These are phyloP conservation scores for Porites evermanni DNA, from an alignment of 92 coral and sea anemone species.

Conservation along the genomic window DNA sequence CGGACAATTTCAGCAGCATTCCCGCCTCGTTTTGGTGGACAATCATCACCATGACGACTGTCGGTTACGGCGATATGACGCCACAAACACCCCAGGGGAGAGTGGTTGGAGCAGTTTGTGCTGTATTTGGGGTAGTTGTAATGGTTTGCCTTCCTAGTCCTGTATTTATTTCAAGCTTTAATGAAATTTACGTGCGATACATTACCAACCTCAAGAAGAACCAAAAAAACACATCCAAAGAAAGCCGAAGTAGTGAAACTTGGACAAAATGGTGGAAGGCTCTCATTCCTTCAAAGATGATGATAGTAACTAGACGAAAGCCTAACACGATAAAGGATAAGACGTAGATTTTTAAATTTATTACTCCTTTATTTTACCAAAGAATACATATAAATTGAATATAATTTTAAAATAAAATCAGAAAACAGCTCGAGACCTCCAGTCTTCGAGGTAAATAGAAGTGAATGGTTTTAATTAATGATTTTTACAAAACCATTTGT, in stretches of 20 bases:
- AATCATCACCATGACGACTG: constrained; percentile 95
- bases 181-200: constrained; percentile 78
- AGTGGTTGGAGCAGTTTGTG: constrained; percentile 86
- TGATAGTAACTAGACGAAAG: constrained; percentile 13
- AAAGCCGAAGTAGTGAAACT: not conserved
- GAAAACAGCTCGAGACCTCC: too few relatives aligned
- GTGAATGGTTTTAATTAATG: too few relatives aligned
- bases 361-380: too few relatives aligned
- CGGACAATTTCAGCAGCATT: constrained; percentile 81
- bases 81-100: constrained; percentile 85
- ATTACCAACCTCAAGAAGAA: constrained; percentile 24
- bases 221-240: not conserved
- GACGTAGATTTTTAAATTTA: not conserved
- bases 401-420: too few relatives aligned
- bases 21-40: constrained; percentile 95
- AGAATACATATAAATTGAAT: too few relatives aligned
- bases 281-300: not conserved
- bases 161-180: constrained; percentile 86
- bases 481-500: too few relatives aligned
- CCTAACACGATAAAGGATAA: not conserved
- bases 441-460: too few relatives aligned
- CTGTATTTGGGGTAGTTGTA: constrained; percentile 87
- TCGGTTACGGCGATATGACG: constrained; percentile 91
- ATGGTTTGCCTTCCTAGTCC: constrained; percentile 96
- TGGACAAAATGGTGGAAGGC: not conserved